Conservation (phyloP, 2,113 vertebrate genomes). For the Uria lomvia region DNA sequence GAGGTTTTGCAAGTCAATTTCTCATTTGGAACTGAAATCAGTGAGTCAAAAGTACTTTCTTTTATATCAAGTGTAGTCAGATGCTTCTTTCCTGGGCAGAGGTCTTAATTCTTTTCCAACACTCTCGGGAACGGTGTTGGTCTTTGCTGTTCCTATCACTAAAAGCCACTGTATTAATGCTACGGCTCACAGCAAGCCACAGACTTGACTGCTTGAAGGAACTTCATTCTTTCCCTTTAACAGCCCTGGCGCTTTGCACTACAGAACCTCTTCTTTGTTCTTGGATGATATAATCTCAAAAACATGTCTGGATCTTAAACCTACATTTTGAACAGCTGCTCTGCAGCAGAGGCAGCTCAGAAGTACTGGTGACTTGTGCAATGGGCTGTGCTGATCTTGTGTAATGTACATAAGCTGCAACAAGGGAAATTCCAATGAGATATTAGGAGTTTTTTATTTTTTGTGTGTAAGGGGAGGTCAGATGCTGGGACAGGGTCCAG, state of each 20-base stretch:
- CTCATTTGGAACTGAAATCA: neutral
- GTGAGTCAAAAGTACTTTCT: neutral
- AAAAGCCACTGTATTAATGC: neutral
- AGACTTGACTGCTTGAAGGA: neutral
- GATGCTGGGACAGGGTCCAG: neutral
- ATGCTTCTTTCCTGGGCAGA: neutral
- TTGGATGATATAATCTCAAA: neutral
- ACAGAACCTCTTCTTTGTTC: neutral
- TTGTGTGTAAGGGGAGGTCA: neutral
- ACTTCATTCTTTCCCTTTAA: neutral
- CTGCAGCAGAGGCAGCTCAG: neutral
- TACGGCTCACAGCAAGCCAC: neutral
- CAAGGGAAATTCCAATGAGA: neutral
- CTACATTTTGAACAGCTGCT: neutral
- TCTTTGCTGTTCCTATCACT: neutral
- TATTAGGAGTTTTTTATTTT: neutral
- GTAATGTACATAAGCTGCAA: neutral
- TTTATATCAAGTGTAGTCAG: neutral
- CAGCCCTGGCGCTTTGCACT: neutral
- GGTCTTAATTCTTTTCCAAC: neutral
- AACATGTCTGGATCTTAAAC: neutral
- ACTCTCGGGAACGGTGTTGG: neutral
- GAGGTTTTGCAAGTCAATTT: neutral
- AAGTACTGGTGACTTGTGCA: neutral
- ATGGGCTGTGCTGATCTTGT: neutral